Evolutionary conservation across 2,797 vertebrate species (phyloP).

Genomic region (Helostoma temminkii): DNA sequence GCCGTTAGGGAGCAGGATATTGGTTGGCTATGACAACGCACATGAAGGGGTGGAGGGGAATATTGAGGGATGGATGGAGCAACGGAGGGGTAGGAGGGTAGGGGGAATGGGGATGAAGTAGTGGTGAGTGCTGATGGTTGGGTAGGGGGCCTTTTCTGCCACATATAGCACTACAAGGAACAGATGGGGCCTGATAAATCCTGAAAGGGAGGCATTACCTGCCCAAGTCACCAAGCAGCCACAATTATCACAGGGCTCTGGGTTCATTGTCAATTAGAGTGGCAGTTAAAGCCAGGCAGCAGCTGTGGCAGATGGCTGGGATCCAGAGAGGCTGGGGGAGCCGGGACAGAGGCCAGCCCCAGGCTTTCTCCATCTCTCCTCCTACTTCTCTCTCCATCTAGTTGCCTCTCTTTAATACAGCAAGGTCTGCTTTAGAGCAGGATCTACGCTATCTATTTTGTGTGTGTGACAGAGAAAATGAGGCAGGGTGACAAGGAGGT

Average conservation of each 20-base stretch:
- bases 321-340: slow-evolving; percentile 90
- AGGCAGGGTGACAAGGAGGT: slow-evolving; percentile 27
- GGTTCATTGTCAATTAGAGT: slow-evolving; percentile 96
- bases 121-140: slow-evolving; percentile 69
- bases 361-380: slow-evolving; percentile 77
- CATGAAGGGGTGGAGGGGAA: slow-evolving; percentile 41
- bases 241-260: slow-evolving; percentile 91
- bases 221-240: slow-evolving; percentile 89
- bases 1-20: slow-evolving; percentile 62
- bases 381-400: slow-evolving; percentile 64
- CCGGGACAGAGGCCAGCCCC: slow-evolving; percentile 88
- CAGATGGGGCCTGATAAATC: slow-evolving; percentile 93
- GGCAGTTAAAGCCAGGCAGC: slow-evolving; percentile 90
- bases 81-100: slow-evolving; percentile 22
- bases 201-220: slow-evolving; percentile 95
- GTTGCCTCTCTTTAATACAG: slow-evolving; percentile 40
- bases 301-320: slow-evolving; percentile 96
- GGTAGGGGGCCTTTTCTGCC: slow-evolving; percentile 79
- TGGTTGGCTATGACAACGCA: slow-evolving; percentile 69
- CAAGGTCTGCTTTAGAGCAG: slow-evolving; percentile 53
- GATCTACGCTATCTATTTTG: slow-evolving; percentile 42
- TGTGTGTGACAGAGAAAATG: slow-evolving; percentile 27
- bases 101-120: slow-evolving; percentile 61
- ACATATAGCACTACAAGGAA: slow-evolving; percentile 77
- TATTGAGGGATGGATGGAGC: slow-evolving; percentile 39